Evolutionary conservation across 2,113 vertebrate genomes (phyloP).

Genomic region (Harpagus bidentatus): DNA sequence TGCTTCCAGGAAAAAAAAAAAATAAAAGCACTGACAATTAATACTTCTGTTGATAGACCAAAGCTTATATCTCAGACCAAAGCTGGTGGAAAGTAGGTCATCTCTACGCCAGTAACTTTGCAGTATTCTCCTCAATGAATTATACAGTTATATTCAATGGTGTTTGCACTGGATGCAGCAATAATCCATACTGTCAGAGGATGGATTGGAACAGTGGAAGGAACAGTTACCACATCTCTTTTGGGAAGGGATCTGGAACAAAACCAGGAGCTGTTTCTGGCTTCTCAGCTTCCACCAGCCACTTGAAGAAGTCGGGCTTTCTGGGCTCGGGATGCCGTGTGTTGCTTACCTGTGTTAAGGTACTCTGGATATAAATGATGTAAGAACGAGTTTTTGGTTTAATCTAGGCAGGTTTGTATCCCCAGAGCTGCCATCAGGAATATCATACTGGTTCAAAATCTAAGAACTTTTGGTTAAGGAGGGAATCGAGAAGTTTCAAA

Average conservation of each 20-base stretch:
- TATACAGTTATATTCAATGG: not conserved
- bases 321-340: not conserved
- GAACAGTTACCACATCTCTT: not conserved
- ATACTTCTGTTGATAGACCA: not conserved
- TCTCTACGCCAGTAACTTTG: not conserved
- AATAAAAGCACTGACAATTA: not conserved
- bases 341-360: not conserved
- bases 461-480: not conserved
- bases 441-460: not conserved
- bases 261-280: not conserved
- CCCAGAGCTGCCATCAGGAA: not conserved
- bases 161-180: not conserved
- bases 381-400: not conserved
- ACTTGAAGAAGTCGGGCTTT: not conserved
- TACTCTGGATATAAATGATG: not conserved
- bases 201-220: not conserved
- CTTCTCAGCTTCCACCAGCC: not conserved
- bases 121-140: not conserved
- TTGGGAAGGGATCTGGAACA: not conserved
- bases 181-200: not conserved
- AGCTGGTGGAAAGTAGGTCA: not conserved
- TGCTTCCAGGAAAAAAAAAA: not conserved
- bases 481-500: not conserved
- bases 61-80: not conserved
- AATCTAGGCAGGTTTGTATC: not conserved